Conservation (phyloP, 2,888 invertebrate species). For the Abrostola tripartita region DNA sequence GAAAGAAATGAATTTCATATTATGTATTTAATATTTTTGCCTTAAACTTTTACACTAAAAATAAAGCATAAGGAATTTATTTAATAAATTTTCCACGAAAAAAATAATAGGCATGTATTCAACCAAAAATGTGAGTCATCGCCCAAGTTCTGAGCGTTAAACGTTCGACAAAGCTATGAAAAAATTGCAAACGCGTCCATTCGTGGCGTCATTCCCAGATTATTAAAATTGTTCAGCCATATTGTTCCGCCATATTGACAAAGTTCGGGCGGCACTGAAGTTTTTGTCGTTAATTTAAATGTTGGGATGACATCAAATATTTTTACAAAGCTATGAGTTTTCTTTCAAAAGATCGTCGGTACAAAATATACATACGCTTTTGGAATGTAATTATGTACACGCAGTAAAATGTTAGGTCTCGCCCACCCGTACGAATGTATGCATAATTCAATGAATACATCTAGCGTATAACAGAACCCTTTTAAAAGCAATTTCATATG, state of each 20-base stretch:
- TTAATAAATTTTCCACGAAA: slow-evolving; percentile 38
- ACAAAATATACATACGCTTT: slow-evolving; percentile 35
- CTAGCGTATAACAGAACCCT: slow-evolving; percentile 32
- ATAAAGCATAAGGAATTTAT: slow-evolving; percentile 40
- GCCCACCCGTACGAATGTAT: slow-evolving; percentile 28
- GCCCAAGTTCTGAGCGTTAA: slow-evolving; percentile 60
- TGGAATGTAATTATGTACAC: slow-evolving; percentile 60
- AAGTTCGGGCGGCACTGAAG: slow-evolving; percentile 69
- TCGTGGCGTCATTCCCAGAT: slow-evolving; percentile 70
- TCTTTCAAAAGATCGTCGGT: slow-evolving; percentile 53
- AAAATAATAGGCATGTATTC: slow-evolving; percentile 45
- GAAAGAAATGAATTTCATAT: too few relatives aligned
- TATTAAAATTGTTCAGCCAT: slow-evolving; percentile 82
- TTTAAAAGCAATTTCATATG: slow-evolving; percentile 44
- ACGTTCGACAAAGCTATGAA: slow-evolving; percentile 68
- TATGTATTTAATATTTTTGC: not conserved
- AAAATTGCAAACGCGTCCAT: slow-evolving; percentile 65
- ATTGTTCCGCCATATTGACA: slow-evolving; percentile 78
- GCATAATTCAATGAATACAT: slow-evolving; percentile 52
- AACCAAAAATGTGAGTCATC: slow-evolving; percentile 62
- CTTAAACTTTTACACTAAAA: slow-evolving; percentile 21
- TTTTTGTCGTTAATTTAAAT: slow-evolving; percentile 77
- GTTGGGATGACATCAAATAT: slow-evolving; percentile 70
- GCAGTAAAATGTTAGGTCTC: slow-evolving; percentile 41
- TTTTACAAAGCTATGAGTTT: slow-evolving; percentile 54